A percentile compares a stretch with the other conserved stretches of the same genome.
Conservation (phyloP, 2,797 vertebrate species). For the Pyrocephalus nanus region DNA sequence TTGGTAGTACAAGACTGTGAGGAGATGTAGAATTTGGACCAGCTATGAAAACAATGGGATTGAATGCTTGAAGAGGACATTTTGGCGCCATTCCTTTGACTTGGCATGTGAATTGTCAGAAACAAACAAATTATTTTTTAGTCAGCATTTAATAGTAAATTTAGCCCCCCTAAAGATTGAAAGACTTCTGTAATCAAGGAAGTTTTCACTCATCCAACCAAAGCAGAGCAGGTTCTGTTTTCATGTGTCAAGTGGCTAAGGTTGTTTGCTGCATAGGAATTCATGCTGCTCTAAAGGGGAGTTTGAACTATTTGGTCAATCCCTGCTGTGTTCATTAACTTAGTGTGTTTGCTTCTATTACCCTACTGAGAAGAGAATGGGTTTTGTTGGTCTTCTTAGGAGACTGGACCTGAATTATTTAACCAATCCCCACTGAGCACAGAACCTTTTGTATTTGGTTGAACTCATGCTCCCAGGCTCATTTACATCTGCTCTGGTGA, state of each 20-base stretch:
- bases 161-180: background rate
- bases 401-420: conserved; percentile 39
- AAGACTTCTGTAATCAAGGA: background rate
- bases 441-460: conserved; percentile 38
- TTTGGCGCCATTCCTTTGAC: background rate
- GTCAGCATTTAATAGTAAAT: background rate
- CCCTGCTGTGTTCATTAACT: conserved; percentile 59
- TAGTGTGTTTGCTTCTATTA: conserved; percentile 33
- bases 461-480: background rate
- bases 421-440: background rate
- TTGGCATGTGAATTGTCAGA: background rate
- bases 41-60: background rate
- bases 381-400: conserved; percentile 54
- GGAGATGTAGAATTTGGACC: background rate
- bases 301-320: conserved; percentile 43
- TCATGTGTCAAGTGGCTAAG: background rate
- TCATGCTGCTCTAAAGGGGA: background rate
- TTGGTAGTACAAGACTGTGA: background rate
- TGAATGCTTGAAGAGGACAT: background rate
- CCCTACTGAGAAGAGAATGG: conserved; percentile 26
- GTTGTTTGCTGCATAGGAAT: background rate
- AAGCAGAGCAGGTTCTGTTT: background rate
- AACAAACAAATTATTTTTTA: background rate
- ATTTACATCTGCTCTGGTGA: conserved; percentile 3
- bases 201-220: background rate